Base-by-base conservation (phyloP, 2,113 vertebrate species). In the Amia ocellicauda region DNA sequence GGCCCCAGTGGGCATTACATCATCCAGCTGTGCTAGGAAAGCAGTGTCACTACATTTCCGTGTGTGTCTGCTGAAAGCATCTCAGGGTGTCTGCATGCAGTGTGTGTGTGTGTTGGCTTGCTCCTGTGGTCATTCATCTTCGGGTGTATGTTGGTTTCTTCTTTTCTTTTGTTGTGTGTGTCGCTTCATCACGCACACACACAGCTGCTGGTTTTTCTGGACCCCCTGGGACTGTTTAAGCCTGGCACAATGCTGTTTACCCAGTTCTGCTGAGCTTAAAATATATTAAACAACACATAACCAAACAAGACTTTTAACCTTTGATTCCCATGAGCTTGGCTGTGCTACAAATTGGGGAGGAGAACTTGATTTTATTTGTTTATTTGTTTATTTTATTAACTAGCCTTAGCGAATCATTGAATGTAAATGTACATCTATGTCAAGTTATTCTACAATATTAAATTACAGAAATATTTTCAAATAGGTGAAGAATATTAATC, bases 1-100 rank as follows among this genome's bases (percentile, higher is more conserved):
- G 22, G 28, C 23, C n/a, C 16, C 28, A 29, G 16, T 14, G 55
- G 29, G 61, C 29, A 41, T 71, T 63, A 67, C 72, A 62, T 73
- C 68, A 74, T 62, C 20, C 9, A 53, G 51, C 51, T 3, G 43
- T 3, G n/a, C n/a, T n/a, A n/a, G n/a, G n/a, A n/a, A n/a, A n/a
- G n/a, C n/a, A n/a, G n/a, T n/a, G 43, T 13, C 3, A 16, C 43
- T n/a, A 16, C 43, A 8, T 3, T n/a, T 47, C n/a, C 13, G 1
- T 14, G 10, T 14, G 31, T 11, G 11, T 4, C 4, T 47, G 43
- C n/a, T 13, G 14, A 17, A 1, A 17, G 43, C 16, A 14, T 47
- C 9, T 47, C 9, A 4, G 14, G 3, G 14, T 47, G 43, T 16
- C 13, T 47, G 43, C n/a, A 14, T 47, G 43, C 3, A 17, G 43